Percentiles rank a stretch among this genome's conserved stretches.
Conservation (phyloP, 2,888 invertebrate species). For the Hirtodrosophila histrioides region DNA sequence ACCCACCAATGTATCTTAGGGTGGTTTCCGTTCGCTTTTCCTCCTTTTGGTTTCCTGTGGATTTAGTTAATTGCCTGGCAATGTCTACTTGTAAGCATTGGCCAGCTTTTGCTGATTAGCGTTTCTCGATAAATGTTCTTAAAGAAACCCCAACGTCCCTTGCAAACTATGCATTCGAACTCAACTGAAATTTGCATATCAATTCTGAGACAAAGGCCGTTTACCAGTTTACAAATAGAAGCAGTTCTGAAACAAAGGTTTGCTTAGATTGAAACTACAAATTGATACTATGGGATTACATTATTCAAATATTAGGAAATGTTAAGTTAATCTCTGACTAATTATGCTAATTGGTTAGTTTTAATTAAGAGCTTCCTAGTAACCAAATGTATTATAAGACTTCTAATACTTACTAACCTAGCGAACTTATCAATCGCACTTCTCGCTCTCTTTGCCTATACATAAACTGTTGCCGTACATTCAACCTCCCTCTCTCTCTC, state of each 20-base stretch:
- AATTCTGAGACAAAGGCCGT: conserved; percentile 29
- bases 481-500: no score
- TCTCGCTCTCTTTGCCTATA: no score
- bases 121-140: conserved; percentile 23
- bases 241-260: neutral
- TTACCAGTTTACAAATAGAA: conserved; percentile 10
- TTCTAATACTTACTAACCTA: no score
- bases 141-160: neutral
- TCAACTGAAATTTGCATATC: conserved; percentile 39
- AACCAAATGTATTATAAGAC: no score
- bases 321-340: neutral
- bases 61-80: conserved; percentile 64
- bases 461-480: no score
- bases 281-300: neutral
- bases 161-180: conserved; percentile 1
- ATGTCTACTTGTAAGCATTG: neutral
- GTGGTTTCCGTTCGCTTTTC: conserved; percentile 23
- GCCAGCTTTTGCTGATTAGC: conserved; percentile 38
- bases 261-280: neutral
- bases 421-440: no score
- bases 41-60: conserved; percentile 11
- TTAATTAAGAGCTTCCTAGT: conserved; percentile 8
- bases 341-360: conserved; percentile 2
- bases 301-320: no score
- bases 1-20: conserved; percentile 28